phyloP scores from a whole-genome alignment of 1,140 invertebrate species.

The Anastatus disparis region DNA sequence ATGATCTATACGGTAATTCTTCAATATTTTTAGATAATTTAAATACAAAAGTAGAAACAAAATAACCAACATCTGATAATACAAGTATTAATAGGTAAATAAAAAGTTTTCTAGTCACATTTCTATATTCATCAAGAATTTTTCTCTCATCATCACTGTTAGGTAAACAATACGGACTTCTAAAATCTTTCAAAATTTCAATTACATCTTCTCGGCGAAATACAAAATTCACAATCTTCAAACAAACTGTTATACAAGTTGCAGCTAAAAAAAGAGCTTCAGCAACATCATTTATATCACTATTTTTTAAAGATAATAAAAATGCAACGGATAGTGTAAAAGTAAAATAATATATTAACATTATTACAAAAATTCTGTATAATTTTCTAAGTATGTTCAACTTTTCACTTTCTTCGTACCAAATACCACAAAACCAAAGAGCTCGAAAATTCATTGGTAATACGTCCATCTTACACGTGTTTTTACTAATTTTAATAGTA shows the following conservation, averaged over 20 bases:
- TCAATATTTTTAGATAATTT: background rate
- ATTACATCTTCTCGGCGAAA: background rate
- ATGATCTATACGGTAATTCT: background rate
- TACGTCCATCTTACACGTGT: background rate
- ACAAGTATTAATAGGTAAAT: background rate
- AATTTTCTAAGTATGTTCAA: background rate
- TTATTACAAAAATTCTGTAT: background rate
- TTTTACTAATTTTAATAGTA: too few species aligned
- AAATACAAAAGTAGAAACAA: background rate
- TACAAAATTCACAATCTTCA: background rate
- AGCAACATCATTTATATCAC: background rate
- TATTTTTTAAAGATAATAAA: background rate
- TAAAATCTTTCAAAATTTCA: background rate
- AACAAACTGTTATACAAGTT: background rate
- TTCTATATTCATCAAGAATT: background rate
- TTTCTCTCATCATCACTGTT: background rate
- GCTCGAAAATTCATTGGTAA: conserved; percentile 1
- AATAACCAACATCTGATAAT: too few species aligned
- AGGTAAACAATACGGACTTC: background rate
- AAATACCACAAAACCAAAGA: background rate
- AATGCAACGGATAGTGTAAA: too few species aligned
- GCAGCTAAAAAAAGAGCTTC: background rate
- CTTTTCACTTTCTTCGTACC: background rate
- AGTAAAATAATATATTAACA: background rate
- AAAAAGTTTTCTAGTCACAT: background rate